These are phyloP conservation scores for Tretioscincus oriximinensis DNA, from an alignment of 2,113 vertebrate species.

Conservation along the genomic window DNA sequence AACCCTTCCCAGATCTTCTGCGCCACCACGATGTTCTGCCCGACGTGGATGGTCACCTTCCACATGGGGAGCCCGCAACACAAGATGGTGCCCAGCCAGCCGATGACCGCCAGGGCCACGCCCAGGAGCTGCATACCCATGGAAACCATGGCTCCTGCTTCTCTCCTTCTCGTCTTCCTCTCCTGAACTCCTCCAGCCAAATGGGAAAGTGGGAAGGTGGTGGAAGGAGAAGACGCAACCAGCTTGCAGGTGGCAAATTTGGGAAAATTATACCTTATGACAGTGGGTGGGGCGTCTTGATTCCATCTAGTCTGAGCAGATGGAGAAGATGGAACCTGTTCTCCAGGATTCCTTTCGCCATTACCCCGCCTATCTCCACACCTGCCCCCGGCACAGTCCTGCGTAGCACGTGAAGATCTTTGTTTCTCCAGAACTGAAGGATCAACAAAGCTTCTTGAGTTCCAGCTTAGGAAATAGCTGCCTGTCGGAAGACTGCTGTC, in stretches of 20 bases:
- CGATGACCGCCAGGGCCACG: slow-evolving; percentile 82
- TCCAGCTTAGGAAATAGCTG: no score
- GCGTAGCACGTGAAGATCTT: slow-evolving; percentile 41
- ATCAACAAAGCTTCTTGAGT: no score
- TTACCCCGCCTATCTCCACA: no score
- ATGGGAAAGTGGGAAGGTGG: background rate
- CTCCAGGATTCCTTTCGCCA: slow-evolving; percentile 67
- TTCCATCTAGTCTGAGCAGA: slow-evolving; percentile 47
- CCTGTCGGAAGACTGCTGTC: no score
- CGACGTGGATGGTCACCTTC: slow-evolving; percentile 86
- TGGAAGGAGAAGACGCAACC: fast-evolving
- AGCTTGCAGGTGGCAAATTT: slow-evolving; percentile 8
- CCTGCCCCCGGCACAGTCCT: slow-evolving; percentile 17
- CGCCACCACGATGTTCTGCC: slow-evolving; percentile 86
- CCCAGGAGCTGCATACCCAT: slow-evolving; percentile 87
- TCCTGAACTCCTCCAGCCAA: background rate
- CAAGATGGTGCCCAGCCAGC: slow-evolving; percentile 83
- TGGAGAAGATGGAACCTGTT: slow-evolving; percentile 73
- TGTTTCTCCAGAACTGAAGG: slow-evolving; percentile 16
- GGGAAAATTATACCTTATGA: slow-evolving; percentile 64
- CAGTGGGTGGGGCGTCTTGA: slow-evolving; percentile 59
- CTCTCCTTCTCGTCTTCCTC: no score
- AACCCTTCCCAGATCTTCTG: slow-evolving; percentile 92
- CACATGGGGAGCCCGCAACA: slow-evolving; percentile 87
- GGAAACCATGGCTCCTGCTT: slow-evolving; percentile 75